Base-by-base conservation (phyloP, 2,888 invertebrate genomes). In the Melanostoma mellinum region DNA sequence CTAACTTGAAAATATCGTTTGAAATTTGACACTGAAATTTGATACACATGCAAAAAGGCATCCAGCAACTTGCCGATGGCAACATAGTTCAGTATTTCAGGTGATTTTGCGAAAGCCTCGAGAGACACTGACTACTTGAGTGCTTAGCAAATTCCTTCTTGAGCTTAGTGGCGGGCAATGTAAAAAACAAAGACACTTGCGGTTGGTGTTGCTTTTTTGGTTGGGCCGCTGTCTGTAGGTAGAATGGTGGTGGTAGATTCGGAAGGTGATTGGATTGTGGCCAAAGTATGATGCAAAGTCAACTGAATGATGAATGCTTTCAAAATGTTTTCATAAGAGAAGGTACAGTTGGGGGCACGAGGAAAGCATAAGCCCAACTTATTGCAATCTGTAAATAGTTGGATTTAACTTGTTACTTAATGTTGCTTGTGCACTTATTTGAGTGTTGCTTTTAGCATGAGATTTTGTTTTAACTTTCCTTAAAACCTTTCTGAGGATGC, bases 51-150 rank as follows among this genome's bases (percentile, higher is more conserved):
- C 52, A 56, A n/a, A 36, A n/a, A 71, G 48, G 50, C 46, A 53
- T 9, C 36, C 76, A 55, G 50, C 46, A 53, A 9, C 36, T 44
- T 52, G 10, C 36, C 33, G 56, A 52, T 63, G 63, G 63, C 50
- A 65, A 72, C 61, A 53, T 58, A 67, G 65, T 77, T 67, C 46
- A 44, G 50, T 68, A 63, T 77, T 80, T 73, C 68, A 82, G 77
- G 72, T 82, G 78, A 78, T 78, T 82, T 81, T 82, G 61, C 63
- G 63, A 82, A 77, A 82, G 68, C 63, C 73, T 30, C 63, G 20
- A 20, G 20, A 78, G 78, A 73, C 78, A 82, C 69, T 82, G 65
- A 20, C 20, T 73, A 73, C 68, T 77, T 52, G 6, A 50, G 81
- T 63, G 72, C 44, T 72, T 48, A 61, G 63, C 55, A 52, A 75